Base-by-base conservation (phyloP, 2,797 vertebrate species). In the Sebastes hubbsi region DNA sequence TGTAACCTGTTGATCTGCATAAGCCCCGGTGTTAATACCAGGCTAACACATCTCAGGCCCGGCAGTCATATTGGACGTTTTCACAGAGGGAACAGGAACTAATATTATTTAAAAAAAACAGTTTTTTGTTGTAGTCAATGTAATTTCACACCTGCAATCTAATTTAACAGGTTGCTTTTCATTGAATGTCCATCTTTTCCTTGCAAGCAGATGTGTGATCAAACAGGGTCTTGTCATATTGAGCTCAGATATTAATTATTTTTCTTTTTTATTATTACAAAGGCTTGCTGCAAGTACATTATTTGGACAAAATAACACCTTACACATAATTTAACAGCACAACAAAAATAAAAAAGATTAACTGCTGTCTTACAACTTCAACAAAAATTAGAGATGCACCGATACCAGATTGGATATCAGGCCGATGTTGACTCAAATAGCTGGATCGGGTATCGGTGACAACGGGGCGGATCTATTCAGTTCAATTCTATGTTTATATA, bases 1-100 rank as follows among this genome's bases (percentile, higher is more conserved):
- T 64, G 56, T 54, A 64, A 86, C 62, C 64, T 82, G 67, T 75
- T 82, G 60, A 83, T 79, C 65, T 78, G 20, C 27, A 56, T 65
- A 63, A 83, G 13, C 9, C 25, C 36, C 11, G 18, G 55, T 66
- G 63, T 66, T 65, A 78, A 65, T 63, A 55, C 65, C 29, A 18
- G 42, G 11, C 34, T 42, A 24, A 72, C 59, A 56, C 66, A 46
- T 56, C 52, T 12, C 9, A 56, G 7, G 14, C 12, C 29, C n/a
- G 2, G 27, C 22, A 54, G 46, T 46, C 25, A 10, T 12, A 66
- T 64, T 27, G 8, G 5, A 38, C 6, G n/a, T 16, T 61, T 20
- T 58, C 20, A 36, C 8, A 2, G 22, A 55, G n/a, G 7, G 34
- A 55, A 34, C 34, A 18, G 20, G 27, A 71, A 32, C 16, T 58